Evolutionary conservation across 2,888 invertebrate genomes (phyloP).

Genomic region (Theodoxus fluviatilis): DNA sequence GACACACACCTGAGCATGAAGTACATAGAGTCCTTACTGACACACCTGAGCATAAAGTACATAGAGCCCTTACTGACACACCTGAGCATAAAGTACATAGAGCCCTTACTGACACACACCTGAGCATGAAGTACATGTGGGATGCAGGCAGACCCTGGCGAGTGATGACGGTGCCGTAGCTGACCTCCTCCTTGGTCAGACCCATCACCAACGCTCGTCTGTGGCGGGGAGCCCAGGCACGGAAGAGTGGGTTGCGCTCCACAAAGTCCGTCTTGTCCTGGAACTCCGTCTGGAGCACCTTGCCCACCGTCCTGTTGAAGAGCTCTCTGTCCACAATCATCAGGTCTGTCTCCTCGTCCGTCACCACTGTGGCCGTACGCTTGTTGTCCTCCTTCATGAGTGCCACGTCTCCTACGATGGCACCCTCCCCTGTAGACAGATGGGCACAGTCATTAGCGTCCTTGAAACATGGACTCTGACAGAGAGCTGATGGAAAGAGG

Average conservation of each 20-base stretch:
- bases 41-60: no score
- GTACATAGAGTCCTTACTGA: no score
- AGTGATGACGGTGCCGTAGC: conserved; percentile 53
- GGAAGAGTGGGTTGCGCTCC: conserved; percentile 57
- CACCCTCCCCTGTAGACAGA: conserved; percentile 50
- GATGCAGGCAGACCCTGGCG: conserved; percentile 52
- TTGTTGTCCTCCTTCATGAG: conserved; percentile 59
- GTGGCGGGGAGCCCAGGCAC: conserved; percentile 55
- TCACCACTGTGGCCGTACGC: conserved; percentile 61
- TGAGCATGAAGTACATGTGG: conserved; percentile 32
- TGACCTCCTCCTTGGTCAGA: conserved; percentile 50
- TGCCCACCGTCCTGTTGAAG: conserved; percentile 57
- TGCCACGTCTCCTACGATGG: conserved; percentile 63
- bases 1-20: conserved; percentile 18
- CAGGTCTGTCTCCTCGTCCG: conserved; percentile 54
- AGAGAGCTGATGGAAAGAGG: neutral
- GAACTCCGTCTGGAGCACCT: conserved; percentile 58
- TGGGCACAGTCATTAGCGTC: neutral
- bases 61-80: no score
- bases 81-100: no score
- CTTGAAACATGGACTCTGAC: neutral
- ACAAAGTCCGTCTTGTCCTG: conserved; percentile 61
- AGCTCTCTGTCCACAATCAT: conserved; percentile 59
- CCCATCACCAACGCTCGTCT: conserved; percentile 60
- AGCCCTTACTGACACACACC: no score